phyloP scores from a whole-genome alignment of 1,140 invertebrate species.

The Pemphigus obesinymphae region DNA sequence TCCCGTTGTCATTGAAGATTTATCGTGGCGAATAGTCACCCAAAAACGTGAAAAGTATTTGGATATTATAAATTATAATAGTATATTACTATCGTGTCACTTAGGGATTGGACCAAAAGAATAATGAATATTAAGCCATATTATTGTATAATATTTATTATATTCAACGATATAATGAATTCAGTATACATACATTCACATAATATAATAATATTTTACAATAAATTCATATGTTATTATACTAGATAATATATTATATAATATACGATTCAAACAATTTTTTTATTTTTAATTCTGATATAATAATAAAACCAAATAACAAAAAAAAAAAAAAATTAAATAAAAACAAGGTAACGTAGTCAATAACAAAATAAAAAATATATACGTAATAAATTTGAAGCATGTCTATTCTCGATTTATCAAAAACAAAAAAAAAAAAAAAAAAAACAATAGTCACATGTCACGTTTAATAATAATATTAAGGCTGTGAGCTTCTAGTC shows the following conservation, averaged over 20 bases:
- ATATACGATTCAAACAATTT: background rate
- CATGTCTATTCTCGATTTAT: background rate
- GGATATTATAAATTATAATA: too few relatives aligned
- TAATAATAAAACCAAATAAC: conserved; percentile 34
- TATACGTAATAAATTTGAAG: background rate
- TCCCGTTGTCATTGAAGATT: background rate
- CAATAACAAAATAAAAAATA: conserved; percentile 8
- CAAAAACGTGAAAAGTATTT: too few relatives aligned
- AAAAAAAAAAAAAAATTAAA: conserved; percentile 25
- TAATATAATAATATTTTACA: background rate
- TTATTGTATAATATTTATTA: conserved; percentile 1
- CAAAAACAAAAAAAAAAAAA: background rate
- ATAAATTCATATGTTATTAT: conserved; percentile 22
- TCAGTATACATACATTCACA: background rate
- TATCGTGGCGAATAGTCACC: too few relatives aligned
- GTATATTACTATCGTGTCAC: too few relatives aligned
- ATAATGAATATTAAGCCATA: too few relatives aligned
- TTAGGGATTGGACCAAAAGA: too few relatives aligned
- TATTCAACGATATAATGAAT: conserved; percentile 8
- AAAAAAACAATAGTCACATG: background rate
- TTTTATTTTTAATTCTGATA: background rate
- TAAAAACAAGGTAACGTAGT: conserved; percentile 24
- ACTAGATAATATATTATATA: background rate
- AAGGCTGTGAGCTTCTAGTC: too few relatives aligned
- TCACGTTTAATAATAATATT: background rate